Evolutionary conservation across 2,797 vertebrate genomes (phyloP).

Genomic region (Anguilla megastoma): DNA sequence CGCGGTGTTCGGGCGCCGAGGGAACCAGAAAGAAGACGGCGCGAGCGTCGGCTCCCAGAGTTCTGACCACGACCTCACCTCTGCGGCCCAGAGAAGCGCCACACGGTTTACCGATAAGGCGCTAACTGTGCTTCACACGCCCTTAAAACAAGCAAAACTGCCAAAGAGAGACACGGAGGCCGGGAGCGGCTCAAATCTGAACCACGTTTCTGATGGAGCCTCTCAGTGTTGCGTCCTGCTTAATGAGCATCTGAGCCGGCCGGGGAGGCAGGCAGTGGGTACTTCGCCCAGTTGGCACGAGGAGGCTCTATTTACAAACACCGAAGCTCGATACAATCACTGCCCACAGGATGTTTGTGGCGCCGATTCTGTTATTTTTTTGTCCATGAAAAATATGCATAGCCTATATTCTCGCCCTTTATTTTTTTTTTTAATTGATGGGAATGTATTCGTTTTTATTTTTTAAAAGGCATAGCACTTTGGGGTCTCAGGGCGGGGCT

Average conservation of each 20-base stretch:
- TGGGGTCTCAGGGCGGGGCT: slow-evolving; percentile 27
- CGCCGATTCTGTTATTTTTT: slow-evolving; percentile 65
- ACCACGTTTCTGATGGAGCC: not conserved
- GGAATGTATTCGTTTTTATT: not conserved
- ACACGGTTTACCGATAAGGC: not conserved
- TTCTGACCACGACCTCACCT: not conserved
- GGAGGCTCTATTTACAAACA: slow-evolving; percentile 53
- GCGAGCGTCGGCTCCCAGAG: not conserved
- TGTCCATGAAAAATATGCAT: slow-evolving; percentile 24
- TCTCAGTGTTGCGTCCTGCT: not conserved
- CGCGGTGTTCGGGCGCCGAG: slow-evolving; percentile 35
- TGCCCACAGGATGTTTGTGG: slow-evolving; percentile 71
- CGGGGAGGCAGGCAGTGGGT: slow-evolving; percentile 40
- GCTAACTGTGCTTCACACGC: not conserved
- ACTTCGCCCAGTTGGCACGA: slow-evolving; percentile 44
- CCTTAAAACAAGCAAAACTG: not conserved
- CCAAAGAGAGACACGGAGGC: not conserved
- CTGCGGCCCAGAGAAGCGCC: not conserved
- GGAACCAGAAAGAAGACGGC: slow-evolving; percentile 47
- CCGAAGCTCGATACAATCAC: slow-evolving; percentile 60
- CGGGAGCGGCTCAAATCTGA: not conserved
- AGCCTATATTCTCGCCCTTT: slow-evolving; percentile 39
- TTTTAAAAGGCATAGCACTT: slow-evolving; percentile 7
- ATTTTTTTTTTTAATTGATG: slow-evolving; percentile 18
- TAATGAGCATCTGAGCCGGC: slow-evolving; percentile 16